These are phyloP conservation scores for Caenorhabditis parvicauda DNA, from an alignment of 2,888 invertebrate species.

Conservation along the genomic window DNA sequence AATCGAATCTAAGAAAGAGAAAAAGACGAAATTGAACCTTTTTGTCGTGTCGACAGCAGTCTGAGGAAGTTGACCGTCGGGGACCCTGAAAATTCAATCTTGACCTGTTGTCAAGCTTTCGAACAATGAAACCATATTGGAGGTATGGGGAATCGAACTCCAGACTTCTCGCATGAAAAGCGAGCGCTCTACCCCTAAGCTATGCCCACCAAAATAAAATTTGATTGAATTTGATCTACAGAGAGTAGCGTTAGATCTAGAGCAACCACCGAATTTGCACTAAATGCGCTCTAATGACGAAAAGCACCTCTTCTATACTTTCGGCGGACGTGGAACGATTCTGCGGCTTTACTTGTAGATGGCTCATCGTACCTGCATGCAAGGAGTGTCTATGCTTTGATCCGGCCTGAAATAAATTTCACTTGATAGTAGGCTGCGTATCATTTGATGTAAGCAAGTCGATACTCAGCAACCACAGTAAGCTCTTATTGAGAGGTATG, in stretches of 20 bases:
- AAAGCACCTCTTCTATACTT: not conserved
- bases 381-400: slow-evolving; percentile 29
- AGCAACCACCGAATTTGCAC: too few relatives aligned
- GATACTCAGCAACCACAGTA: too few relatives aligned
- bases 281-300: too few relatives aligned
- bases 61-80: slow-evolving; percentile 32
- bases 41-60: slow-evolving; percentile 34
- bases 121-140: not conserved
- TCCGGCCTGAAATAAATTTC: slow-evolving; percentile 12
- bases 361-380: slow-evolving; percentile 23
- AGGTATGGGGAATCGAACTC: not conserved
- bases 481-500: too few relatives aligned
- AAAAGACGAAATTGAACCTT: slow-evolving; percentile 2
- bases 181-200: not conserved
- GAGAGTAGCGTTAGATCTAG: too few relatives aligned
- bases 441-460: too few relatives aligned
- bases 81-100: slow-evolving; percentile 22
- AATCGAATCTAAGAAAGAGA: not conserved
- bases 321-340: slow-evolving; percentile 14
- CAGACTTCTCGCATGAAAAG: not conserved
- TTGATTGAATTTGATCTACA: slow-evolving; percentile 14
- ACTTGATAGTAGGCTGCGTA: too few relatives aligned
- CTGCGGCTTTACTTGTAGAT: slow-evolving; percentile 20
- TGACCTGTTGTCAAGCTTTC: not conserved
- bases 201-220: slow-evolving; percentile 14